Evolutionary conservation across 2,888 invertebrate species (phyloP), one percentile per base, ranked within the genome.

Genomic region (Meganola albula): DNA sequence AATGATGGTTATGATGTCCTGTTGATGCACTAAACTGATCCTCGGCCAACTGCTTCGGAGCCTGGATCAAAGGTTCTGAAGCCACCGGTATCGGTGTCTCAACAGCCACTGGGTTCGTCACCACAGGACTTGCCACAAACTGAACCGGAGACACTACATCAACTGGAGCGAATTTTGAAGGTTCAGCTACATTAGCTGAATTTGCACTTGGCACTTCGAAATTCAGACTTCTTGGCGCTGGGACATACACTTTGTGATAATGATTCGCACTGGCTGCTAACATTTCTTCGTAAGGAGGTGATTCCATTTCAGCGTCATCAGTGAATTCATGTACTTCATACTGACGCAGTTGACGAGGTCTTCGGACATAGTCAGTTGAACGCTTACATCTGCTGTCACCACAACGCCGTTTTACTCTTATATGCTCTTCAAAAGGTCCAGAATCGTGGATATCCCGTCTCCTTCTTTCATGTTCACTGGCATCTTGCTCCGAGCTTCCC

Each of bases 231-330:
- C 65, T 55, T 29, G 69, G 27, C 55, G 72, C 10, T 1, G 71
- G 60, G 0, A 62, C 74, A 49, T 76, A 74, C 26, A 74, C 68
- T 30, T 61, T 64, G 41, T 82, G 83, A 40, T 83, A 79, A 42
- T 86, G 85, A 35, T 84, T 74, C 0, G 83, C 83, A 38, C 79
- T 82, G 0, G 82, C 83, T 0, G 83, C 80, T 27, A 82, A 43
- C 83, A 84, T 79, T 49, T 83, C 74, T 37, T 84, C 82, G 50
- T 76, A 82, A 0, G 80, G 74, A 1, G 74, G 74, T 2, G 71
- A 66, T 0, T 66, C 37, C 38, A 63, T 40, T 40, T 59, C 39
- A 4, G 49, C 35, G 2, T 53, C 84, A 14, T 78, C 80, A 0
- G 63, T 67, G 13, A 62, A 48, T 53, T 85, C 84, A 37, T 82